Percentiles rank a stretch among this genome's conserved stretches.
Evolutionary conservation across 1,140 invertebrate genomes (phyloP).

Genomic region (Glossosoma conforme): DNA sequence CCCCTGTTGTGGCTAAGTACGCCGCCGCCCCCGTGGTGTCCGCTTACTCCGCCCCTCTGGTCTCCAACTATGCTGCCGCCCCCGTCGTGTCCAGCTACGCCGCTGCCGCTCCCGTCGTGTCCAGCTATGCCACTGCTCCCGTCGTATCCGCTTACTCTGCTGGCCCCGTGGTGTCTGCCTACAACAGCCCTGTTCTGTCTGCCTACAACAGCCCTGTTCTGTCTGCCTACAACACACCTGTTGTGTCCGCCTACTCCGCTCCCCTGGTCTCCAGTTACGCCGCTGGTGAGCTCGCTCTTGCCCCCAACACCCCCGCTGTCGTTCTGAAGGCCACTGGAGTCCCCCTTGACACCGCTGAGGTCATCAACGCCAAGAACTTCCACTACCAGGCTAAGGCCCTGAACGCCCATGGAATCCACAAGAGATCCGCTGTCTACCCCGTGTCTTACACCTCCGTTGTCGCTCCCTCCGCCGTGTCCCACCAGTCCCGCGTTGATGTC

Average conservation of each 20-base stretch:
- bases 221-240: constrained; percentile 26
- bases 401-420: constrained; percentile 35
- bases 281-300: constrained; percentile 29
- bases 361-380: constrained; percentile 27
- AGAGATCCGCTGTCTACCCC: constrained; percentile 37
- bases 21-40: constrained; percentile 20
- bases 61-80: constrained; percentile 8
- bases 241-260: constrained; percentile 23
- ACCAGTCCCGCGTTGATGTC: constrained; percentile 26
- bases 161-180: constrained; percentile 33
- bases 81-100: constrained; percentile 9
- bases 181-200: constrained; percentile 26
- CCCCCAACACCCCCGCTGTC: constrained; percentile 31
- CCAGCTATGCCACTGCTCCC: constrained; percentile 6
- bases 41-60: constrained; percentile 12
- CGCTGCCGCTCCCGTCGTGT: constrained; percentile 3
- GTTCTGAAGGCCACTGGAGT: constrained; percentile 28
- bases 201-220: constrained; percentile 32
- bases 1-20: constrained; percentile 8
- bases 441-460: constrained; percentile 45
- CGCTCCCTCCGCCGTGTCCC: constrained; percentile 19
- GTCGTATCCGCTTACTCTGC: constrained; percentile 33
- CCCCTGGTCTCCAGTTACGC: constrained; percentile 35
- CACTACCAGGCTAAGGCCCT: constrained; percentile 38
- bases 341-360: constrained; percentile 34